A percentile compares a stretch with the other conserved stretches of the same genome.
phyloP scores from a whole-genome alignment of 1,140 invertebrate species.

The Phocides pigmalion region DNA sequence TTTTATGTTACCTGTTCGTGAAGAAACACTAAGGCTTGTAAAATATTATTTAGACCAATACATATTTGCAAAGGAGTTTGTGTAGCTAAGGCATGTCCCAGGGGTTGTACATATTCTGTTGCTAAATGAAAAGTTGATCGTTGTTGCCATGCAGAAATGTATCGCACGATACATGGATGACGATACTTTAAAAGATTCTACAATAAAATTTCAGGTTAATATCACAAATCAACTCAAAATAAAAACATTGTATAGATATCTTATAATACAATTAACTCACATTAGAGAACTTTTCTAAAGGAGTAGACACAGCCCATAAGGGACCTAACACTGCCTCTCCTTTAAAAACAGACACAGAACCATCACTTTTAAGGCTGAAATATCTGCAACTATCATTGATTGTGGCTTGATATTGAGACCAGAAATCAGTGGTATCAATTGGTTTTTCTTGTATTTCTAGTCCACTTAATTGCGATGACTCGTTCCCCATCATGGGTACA shows the following conservation, averaged over 20 bases:
- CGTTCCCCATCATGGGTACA: constrained; percentile 87
- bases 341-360: constrained; percentile 89
- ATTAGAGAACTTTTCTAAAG: constrained; percentile 89
- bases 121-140: constrained; percentile 89
- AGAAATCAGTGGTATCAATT: constrained; percentile 90
- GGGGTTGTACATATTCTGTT: constrained; percentile 90
- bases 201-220: constrained; percentile 54
- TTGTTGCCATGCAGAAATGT: constrained; percentile 91
- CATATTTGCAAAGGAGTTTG: constrained; percentile 90
- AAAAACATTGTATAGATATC: neutral
- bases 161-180: constrained; percentile 92
- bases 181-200: constrained; percentile 92
- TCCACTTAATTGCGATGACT: constrained; percentile 88
- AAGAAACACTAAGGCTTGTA: constrained; percentile 91
- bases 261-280: constrained; percentile 71
- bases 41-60: constrained; percentile 89
- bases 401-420: constrained; percentile 89
- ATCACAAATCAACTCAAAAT: too few species aligned
- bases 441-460: constrained; percentile 90
- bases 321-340: constrained; percentile 86
- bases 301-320: constrained; percentile 86
- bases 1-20: constrained; percentile 86
- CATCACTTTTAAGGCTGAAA: constrained; percentile 83
- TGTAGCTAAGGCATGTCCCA: constrained; percentile 86
- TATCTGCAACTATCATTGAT: constrained; percentile 83